Base-by-base conservation (phyloP, 2,797 vertebrate genomes). In the Arvicola amphibius region DNA sequence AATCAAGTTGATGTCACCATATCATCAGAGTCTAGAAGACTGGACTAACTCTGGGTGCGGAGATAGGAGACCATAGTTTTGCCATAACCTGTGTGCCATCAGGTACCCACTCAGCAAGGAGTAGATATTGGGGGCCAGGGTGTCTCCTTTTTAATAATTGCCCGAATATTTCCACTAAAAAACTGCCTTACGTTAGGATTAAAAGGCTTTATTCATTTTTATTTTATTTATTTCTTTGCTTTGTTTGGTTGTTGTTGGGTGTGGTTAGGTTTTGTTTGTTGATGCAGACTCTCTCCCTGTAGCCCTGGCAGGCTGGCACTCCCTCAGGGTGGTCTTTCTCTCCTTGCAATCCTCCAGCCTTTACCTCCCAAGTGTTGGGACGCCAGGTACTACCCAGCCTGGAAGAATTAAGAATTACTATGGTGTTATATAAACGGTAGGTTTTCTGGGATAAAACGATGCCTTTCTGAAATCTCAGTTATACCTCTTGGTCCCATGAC, bases 111-210 rank as follows among this genome's bases (percentile, higher is more conserved):
- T 71, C 25, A 11, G 37, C 96, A 92, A 92, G 11, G 17, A 27
- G 40, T 76, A 27, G 25, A 27, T 67, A 6, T 6, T 27, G 6
- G 37, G 11, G 17, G 29, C 6, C 56, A 59, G 6, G 7, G 12
- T 17, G 4, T 1, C 5, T 0, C 11, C 61, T 80, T 92, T 67
- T 84, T 43, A 78, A 78, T 65, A 90, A 85, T 40, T 88, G 71
- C 34, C 29, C 40, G 67, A 59, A 59, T 89, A 89, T 92, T 94
- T 79, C 76, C 27, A 63, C 23, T 85, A 53, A 34, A 87, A 94
- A 93, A 73, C 76, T 40, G 84, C 67, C 73, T 63, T 89, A 0
- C 53, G 61, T 46, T 48, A 9, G 43, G 37, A 34, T 76, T 74
- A 37, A 87, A 87, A 53, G 46, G 12, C 34, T 46, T 10, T 48